Base-by-base conservation (phyloP, 2,113 vertebrate species). In the Tragelaphus scriptus region DNA sequence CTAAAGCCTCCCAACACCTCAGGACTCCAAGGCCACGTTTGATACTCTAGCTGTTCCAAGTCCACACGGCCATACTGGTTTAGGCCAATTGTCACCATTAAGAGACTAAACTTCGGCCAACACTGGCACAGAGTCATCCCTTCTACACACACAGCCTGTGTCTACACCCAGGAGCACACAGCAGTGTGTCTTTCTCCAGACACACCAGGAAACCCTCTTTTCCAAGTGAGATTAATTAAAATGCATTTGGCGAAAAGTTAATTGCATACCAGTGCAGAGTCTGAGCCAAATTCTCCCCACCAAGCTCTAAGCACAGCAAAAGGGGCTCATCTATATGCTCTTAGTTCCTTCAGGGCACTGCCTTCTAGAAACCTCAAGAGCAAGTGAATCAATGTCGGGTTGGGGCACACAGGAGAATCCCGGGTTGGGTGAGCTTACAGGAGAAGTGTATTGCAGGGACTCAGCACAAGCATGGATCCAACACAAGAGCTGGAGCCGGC, bases 121-220 rank as follows among this genome's bases (percentile, higher is more conserved):
- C 7, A 44, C 0, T 2, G 19, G 51, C 32, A 44, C 25, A 51
- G 1, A 23, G 55, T 2, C 6, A 16, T 26, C n/a, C 51, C 9
- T 53, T 56, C 26, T 25, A 8, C 10, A 26, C 51, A 11, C 3
- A 11, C 9, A 25, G 21, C 79, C 47, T 2, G 2, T 8, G 6
- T 7, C 47, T 49, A 30, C 5, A 14, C 23, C 23, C 17, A 49
- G 17, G 28, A 26, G 16, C 4, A 40, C 10, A 17, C 17, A 53
- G 6, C 19, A 47, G 15, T 8, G 47, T 10, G 13, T 49, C 55
- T 36, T 8, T 59, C 53, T 26, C 21, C 15, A 80, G n/a, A 17
- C 28, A 51, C 25, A 36, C 40, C 7, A 84, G 55, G 23, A 40
- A 47, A 21, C 15, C 25, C 13, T 68, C 47, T 44, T 40, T 36